Percentiles rank a stretch among this genome's conserved stretches.
These are phyloP conservation scores for Arvicanthis niloticus DNA, from an alignment of 2,113 vertebrate species.

Conservation along the genomic window DNA sequence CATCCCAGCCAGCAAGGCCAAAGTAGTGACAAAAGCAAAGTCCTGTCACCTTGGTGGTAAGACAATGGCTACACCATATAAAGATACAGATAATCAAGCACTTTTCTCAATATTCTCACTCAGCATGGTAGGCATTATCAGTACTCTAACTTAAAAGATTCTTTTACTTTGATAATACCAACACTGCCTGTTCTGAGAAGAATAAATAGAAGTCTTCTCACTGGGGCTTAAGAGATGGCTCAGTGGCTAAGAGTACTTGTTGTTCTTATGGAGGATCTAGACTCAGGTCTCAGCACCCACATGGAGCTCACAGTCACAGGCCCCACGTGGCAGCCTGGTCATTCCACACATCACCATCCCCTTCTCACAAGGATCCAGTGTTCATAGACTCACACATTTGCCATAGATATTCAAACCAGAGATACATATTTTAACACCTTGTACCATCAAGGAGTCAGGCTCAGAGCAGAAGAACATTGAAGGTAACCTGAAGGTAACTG, in stretches of 20 bases:
- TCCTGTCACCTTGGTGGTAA: neutral
- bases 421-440: neutral
- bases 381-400: neutral
- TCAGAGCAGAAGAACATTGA: neutral
- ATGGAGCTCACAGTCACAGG: neutral
- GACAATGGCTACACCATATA: neutral
- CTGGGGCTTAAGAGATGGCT: neutral
- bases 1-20: neutral
- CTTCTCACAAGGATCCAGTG: conserved; percentile 13
- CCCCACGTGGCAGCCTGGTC: neutral
- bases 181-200: neutral
- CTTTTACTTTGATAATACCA: neutral
- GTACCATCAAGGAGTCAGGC: conserved; percentile 27
- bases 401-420: neutral
- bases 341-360: conserved; percentile 19
- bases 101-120: conserved; percentile 34
- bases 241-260: neutral
- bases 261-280: neutral
- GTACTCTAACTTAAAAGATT: conserved; percentile 40
- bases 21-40: conserved; percentile 8
- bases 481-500: neutral
- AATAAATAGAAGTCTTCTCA: conserved; percentile 24
- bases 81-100: neutral
- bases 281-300: neutral
- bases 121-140: conserved; percentile 20